These are phyloP conservation scores for Antigone vipio DNA, from an alignment of 2,113 vertebrate genomes.

Conservation along the genomic window DNA sequence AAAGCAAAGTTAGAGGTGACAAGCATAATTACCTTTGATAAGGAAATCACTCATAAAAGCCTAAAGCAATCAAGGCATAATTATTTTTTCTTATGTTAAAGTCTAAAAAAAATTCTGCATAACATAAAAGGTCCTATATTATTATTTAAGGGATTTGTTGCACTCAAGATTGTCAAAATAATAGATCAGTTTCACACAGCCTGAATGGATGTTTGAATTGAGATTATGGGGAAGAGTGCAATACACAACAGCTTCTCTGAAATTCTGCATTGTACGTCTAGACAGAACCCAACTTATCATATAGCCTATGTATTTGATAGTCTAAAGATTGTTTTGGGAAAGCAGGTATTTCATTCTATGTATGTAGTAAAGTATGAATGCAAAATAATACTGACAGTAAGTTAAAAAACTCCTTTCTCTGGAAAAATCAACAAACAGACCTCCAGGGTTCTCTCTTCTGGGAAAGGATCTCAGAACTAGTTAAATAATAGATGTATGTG, in stretches of 20 bases:
- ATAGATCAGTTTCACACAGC: not conserved
- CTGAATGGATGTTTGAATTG: not conserved
- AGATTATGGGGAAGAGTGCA: not conserved
- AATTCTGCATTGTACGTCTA: not conserved
- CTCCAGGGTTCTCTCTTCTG: not conserved
- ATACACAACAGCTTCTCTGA: not conserved
- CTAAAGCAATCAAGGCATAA: not conserved
- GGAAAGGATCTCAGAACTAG: not conserved
- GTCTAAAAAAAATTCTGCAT: not conserved
- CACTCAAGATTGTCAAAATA: constrained; percentile 24
- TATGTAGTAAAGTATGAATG: not conserved
- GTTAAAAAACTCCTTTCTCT: not conserved
- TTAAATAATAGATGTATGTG: constrained; percentile 8
- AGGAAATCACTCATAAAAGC: not conserved
- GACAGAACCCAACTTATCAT: not conserved
- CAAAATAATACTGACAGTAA: not conserved
- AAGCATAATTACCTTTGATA: not conserved
- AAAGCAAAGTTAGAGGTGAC: not conserved
- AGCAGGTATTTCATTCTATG: not conserved
- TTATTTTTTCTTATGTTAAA: not conserved
- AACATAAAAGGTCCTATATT: not conserved
- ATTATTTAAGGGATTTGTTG: constrained; percentile 26
- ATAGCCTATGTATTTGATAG: not conserved
- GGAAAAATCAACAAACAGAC: not conserved
- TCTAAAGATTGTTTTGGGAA: constrained; percentile 1